Conservation (phyloP, 2,888 invertebrate genomes). For the Nasonia oneida region DNA sequence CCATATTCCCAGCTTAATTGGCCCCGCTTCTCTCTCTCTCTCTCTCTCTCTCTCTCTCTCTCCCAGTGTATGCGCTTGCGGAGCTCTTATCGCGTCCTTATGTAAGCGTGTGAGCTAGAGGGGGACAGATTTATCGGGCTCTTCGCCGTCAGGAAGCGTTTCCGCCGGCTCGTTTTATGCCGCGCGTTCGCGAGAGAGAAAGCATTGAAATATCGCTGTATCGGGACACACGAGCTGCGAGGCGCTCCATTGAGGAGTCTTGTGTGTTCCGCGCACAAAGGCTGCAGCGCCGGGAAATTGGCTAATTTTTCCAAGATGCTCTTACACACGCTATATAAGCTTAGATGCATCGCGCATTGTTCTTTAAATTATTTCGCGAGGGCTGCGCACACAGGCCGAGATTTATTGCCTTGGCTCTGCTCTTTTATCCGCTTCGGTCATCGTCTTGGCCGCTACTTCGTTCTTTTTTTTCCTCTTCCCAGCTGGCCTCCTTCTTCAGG, state of each 20-base stretch:
- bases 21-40: conserved; percentile 39
- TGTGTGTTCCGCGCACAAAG: conserved; percentile 15
- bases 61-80: conserved; percentile 2
- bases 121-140: conserved; percentile 58
- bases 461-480: not conserved
- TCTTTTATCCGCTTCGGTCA: not conserved
- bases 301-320: conserved; percentile 55
- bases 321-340: not conserved
- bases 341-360: not conserved
- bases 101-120: conserved; percentile 35
- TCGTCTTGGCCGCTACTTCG: not conserved
- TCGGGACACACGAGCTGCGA: conserved; percentile 18
- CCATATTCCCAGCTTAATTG: conserved; percentile 52
- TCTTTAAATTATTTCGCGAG: conserved; percentile 36
- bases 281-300: conserved; percentile 43
- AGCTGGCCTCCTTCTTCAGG: not conserved
- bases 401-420: not conserved
- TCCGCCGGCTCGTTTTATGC: conserved; percentile 43
- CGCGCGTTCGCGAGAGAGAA: not conserved
- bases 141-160: conserved; percentile 35
- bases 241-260: not conserved
- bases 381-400: not conserved
- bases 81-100: conserved; percentile 58
- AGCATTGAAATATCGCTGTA: conserved; percentile 51
- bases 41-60: conserved; percentile 39